These are phyloP conservation scores for Carduelis carduelis DNA, from an alignment of 2,797 vertebrate species.

Conservation along the genomic window DNA sequence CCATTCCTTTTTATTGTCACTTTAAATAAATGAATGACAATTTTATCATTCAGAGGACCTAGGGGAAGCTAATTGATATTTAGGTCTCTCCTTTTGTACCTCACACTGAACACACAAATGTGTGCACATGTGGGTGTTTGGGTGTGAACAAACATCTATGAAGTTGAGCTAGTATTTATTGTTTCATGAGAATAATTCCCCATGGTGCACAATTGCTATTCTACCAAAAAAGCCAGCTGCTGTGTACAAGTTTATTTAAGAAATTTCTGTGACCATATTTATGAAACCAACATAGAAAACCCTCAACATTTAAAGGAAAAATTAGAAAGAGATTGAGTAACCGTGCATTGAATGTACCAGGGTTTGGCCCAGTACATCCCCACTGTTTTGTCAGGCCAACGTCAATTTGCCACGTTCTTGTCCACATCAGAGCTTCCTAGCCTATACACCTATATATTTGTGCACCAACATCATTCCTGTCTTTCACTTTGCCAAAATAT, in stretches of 20 bases:
- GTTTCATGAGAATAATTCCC: background rate
- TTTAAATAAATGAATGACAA: conserved; percentile 39
- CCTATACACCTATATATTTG: background rate
- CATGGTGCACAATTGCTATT: background rate
- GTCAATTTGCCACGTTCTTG: background rate
- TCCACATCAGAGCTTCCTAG: background rate
- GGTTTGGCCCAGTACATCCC: background rate
- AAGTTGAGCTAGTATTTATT: background rate
- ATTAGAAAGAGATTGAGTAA: background rate
- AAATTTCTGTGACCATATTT: background rate
- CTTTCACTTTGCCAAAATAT: background rate
- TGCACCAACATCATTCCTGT: background rate
- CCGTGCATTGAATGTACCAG: background rate
- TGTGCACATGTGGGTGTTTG: background rate
- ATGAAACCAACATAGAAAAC: background rate
- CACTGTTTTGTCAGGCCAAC: background rate
- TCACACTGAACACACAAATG: background rate
- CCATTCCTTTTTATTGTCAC: conserved; percentile 24
- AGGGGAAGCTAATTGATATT: background rate
- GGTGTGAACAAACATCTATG: background rate
- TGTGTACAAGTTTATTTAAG: background rate
- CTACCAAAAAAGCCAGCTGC: background rate
- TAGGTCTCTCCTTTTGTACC: background rate
- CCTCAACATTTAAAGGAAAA: background rate
- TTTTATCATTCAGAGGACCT: conserved; percentile 33